Evolutionary conservation across 2,888 invertebrate genomes (phyloP).

Genomic region (Xylocampa areola): DNA sequence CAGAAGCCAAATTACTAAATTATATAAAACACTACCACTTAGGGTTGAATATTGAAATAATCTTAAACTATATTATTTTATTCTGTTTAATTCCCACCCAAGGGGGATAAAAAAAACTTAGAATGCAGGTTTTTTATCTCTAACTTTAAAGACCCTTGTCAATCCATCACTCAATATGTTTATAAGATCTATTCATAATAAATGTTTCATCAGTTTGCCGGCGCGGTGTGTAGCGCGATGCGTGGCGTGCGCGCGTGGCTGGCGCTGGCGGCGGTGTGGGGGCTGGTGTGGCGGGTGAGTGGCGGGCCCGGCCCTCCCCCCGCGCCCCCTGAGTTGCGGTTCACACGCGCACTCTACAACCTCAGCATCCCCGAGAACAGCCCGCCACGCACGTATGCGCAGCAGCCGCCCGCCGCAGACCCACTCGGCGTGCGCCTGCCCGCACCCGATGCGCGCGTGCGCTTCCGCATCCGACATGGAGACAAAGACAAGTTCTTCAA

Average conservation of each 20-base stretch:
- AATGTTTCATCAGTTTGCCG: conserved; percentile 28
- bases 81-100: no score
- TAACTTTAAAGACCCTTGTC: no score
- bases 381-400: conserved; percentile 95
- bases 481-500: conserved; percentile 97
- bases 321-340: conserved; percentile 86
- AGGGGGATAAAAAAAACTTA: no score
- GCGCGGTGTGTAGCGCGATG: conserved; percentile 50
- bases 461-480: conserved; percentile 96
- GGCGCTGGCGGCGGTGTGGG: conserved; percentile 47
- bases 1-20: no score
- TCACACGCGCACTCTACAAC: conserved; percentile 94
- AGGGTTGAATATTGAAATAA: no score
- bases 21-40: no score
- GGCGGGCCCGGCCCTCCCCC: conserved; percentile 70
- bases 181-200: no score
- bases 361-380: conserved; percentile 98
- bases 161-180: no score
- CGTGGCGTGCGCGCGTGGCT: conserved; percentile 53
- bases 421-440: conserved; percentile 93
- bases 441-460: conserved; percentile 87
- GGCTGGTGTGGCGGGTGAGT: conserved; percentile 64
- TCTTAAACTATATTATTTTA: no score
- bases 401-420: conserved; percentile 92
- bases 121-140: no score